Evolutionary conservation across 2,113 vertebrate genomes (phyloP).

Genomic region (Ptyas mucosa): DNA sequence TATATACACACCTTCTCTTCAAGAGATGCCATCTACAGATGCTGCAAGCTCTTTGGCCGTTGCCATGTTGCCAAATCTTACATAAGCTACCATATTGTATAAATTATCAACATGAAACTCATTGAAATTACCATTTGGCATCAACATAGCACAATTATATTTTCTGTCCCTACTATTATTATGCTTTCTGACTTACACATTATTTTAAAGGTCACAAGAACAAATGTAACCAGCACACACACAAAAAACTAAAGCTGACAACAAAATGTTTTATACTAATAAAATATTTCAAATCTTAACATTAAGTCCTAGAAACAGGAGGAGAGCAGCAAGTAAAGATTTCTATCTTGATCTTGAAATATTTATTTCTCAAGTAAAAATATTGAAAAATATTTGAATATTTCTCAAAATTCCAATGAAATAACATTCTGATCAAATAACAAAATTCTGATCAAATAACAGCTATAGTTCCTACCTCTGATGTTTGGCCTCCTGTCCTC

Average conservation of each 20-base stretch:
- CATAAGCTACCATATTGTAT: neutral
- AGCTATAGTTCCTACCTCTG: slow-evolving; percentile 27
- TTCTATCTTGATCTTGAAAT: slow-evolving; percentile 35
- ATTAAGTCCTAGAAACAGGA: slow-evolving; percentile 10
- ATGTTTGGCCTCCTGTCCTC: slow-evolving; percentile 21
- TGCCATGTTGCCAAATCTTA: neutral
- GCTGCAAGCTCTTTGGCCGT: neutral
- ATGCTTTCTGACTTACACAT: neutral
- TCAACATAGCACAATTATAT: neutral
- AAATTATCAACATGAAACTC: neutral
- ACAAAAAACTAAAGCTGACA: neutral
- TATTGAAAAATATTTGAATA: neutral
- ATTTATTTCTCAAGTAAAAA: slow-evolving; percentile 28
- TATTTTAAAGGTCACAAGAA: neutral
- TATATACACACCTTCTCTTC: neutral
- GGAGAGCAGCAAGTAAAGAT: slow-evolving; percentile 35
- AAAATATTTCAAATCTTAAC: slow-evolving; percentile 19
- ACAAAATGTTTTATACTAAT: neutral
- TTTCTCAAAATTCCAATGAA: neutral
- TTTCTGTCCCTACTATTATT: neutral
- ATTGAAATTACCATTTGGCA: neutral
- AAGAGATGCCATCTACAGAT: neutral
- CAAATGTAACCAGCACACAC: neutral
- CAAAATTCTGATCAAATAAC: neutral
- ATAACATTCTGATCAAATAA: neutral